Percentiles rank a stretch among this genome's conserved stretches.
These are phyloP conservation scores for Pangasius larnaudii DNA, from an alignment of 2,797 vertebrate genomes.

Conservation along the genomic window DNA sequence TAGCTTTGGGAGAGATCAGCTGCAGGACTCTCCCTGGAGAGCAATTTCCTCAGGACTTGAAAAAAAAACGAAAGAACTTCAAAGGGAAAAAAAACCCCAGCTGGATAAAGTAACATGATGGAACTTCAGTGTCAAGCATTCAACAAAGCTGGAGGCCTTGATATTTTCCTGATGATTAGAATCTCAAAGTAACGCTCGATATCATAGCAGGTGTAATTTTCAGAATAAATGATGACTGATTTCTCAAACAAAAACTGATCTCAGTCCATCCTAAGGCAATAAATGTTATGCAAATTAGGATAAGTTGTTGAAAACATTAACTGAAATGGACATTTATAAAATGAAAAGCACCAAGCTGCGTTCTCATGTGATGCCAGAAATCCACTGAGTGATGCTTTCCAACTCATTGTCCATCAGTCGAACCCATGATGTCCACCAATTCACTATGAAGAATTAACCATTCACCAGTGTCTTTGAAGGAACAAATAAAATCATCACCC, in stretches of 20 bases:
- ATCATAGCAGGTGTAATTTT: neutral
- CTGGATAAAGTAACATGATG: neutral
- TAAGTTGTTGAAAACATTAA: neutral
- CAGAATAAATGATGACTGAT: neutral
- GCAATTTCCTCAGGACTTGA: conserved; percentile 59
- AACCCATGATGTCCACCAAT: neutral
- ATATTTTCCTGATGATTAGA: neutral
- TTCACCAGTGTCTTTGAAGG: neutral
- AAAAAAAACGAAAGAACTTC: neutral
- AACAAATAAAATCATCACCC: conserved; percentile 6
- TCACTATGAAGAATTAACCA: neutral
- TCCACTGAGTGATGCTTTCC: neutral
- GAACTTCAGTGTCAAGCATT: neutral
- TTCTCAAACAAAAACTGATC: conserved; percentile 5
- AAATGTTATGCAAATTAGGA: neutral
- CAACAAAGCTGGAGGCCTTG: neutral
- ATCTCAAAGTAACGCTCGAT: neutral
- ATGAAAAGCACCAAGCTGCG: neutral
- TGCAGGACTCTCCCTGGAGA: conserved; percentile 24
- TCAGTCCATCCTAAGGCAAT: neutral
- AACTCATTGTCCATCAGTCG: neutral
- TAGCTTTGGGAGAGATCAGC: conserved; percentile 10
- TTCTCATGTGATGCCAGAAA: neutral
- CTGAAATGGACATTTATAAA: neutral
- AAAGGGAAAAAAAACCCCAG: neutral